Conservation (phyloP, 2,113 vertebrate species). For the Ranitomeya imitator region DNA sequence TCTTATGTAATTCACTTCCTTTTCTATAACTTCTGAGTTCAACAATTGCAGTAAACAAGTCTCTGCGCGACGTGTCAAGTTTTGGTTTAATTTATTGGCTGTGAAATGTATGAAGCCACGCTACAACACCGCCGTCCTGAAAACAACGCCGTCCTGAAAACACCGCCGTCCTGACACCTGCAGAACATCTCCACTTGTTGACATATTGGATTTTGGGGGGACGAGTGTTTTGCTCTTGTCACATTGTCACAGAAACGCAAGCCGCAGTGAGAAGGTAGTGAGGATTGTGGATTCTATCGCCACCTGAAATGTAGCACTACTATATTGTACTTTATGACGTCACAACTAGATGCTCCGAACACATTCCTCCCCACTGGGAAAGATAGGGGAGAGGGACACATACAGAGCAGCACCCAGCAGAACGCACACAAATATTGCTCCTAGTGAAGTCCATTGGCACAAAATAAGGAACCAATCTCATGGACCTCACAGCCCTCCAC, state of each 20-base stretch:
- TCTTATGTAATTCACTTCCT: slow-evolving; percentile 19
- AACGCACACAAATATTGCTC: too few relatives aligned
- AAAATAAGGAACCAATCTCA: too few relatives aligned
- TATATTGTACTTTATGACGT: too few relatives aligned
- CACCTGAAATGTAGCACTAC: too few relatives aligned
- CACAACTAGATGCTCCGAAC: too few relatives aligned
- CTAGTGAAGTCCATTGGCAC: too few relatives aligned
- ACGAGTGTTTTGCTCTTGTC: slow-evolving; percentile 43
- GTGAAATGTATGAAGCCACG: slow-evolving; percentile 10
- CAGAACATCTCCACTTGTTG: slow-evolving; percentile 54
- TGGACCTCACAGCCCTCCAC: too few relatives aligned
- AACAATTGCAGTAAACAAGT: not conserved
- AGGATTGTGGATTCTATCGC: not conserved
- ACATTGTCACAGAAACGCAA: slow-evolving; percentile 30
- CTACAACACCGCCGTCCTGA: not conserved
- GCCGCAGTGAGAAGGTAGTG: not conserved
- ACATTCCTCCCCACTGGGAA: too few relatives aligned
- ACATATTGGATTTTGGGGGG: slow-evolving; percentile 39
- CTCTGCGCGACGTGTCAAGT: not conserved
- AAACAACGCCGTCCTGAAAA: too few relatives aligned
- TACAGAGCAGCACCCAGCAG: too few relatives aligned
- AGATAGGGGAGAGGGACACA: too few relatives aligned
- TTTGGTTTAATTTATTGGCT: slow-evolving; percentile 20
- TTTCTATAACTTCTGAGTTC: not conserved
- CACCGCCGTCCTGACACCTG: slow-evolving; percentile 34